Evolutionary conservation across 2,113 vertebrate species (phyloP), one percentile per base, ranked within the genome.

Genomic region (Mesocricetus auratus): DNA sequence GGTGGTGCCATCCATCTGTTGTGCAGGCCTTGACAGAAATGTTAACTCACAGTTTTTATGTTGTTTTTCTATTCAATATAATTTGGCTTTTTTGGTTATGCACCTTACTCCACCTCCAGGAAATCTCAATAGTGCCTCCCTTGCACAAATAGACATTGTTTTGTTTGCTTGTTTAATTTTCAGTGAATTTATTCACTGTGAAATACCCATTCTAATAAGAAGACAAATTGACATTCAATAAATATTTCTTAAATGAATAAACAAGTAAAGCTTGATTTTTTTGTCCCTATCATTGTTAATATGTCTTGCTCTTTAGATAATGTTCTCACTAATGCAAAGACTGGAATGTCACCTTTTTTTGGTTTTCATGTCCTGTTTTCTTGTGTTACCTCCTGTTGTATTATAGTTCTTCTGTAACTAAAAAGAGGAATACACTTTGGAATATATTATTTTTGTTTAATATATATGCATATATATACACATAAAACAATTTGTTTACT

Each of bases 191-290:
- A 64, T 85, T 85, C 7, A 64, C 26, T 21, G 24, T 85, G 82
- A 9, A 85, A 6, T 62, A n/a, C 45, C n/a, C 26, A 64, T 45
- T 64, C 26, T 45, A 85, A 85, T 31, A 83, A 16, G 64, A 26
- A 15, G n/a, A 64, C 53, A 83, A 89, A 79, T 47, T 60, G 56
- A 66, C 1, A 58, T 26, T 83, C 39, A 93, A 21, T 86, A 78
- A 83, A 86, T 87, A 85, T 71, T 42, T 93, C 58, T 88, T 90
- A 75, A 74, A 50, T 78, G 39, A 75, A 29, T 39, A 26, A 86
- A 69, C 78, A n/a, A 85, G 9, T 62, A 42, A 87, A 64, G 9
- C 36, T 21, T 82, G 17, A 73, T 50, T 89, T 36, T 75, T 74
- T 64, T 58, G 17, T 74, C 5, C 7, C 29, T 71, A 39, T 91